Base-by-base conservation (phyloP, 1,140 invertebrate species). In the Bicyclus anynana region DNA sequence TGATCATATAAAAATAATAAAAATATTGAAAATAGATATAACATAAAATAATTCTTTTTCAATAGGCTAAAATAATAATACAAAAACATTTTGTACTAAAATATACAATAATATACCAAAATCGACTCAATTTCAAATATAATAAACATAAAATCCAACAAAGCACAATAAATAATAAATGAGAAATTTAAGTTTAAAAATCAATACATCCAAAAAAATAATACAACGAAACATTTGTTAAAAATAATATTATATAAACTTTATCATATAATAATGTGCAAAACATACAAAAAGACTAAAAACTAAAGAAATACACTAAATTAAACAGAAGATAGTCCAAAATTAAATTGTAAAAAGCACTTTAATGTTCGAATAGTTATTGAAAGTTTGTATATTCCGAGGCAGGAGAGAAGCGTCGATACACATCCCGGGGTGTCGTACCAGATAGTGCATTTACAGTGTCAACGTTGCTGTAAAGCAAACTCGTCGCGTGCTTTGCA, bases 401-500 rank as follows among this genome's bases (percentile, higher is more conserved):
- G 58, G 71, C 59, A 64, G 74, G 63, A 72, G 67, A 71, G 76
- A 71, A 78, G 66, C 77, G 84, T 71, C 63, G 84, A 71, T 74
- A 89, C 83, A 89, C 91, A 87, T 86, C 83, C 85, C 91, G 91
- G 91, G 93, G 93, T 97, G 95, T 96, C 96, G 97, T 98, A 98
- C 97, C 97, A 98, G 97, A 98, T 97, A 97, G 97, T 98, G 97
- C 97, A 98, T 98, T 98, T 98, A 98, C 97, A 98, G 92, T 87
- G 72, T 93, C 92, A 92, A 93, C 91, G 92, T 92, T 88, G 83
- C 77, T 63, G 67, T 72, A 82, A 83, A 67, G 80, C 80, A 85
- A 85, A 87, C 74, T 89, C 74, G 82, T 77, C 70, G 74, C 70
- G 86, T 84, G 73, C 91, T 92, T 93, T 97, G 96, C 95, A 97